Evolutionary conservation across 2,797 vertebrate genomes (phyloP), one percentile per base, ranked within the genome.

Genomic region (Bradypodion pumilum): DNA sequence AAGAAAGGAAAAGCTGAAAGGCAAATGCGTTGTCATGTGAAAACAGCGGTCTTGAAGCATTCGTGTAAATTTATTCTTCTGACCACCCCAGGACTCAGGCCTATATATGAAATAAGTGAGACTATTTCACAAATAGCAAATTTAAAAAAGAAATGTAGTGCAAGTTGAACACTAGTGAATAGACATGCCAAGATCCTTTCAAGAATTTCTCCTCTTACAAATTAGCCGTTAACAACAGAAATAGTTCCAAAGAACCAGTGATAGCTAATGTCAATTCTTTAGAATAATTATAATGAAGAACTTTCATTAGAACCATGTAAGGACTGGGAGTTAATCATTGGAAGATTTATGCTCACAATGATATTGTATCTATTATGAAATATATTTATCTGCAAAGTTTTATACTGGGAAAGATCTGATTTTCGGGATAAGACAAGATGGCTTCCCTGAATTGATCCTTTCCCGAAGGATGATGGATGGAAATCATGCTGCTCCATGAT

Each of bases 11-110:
- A 97, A 97, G 80, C 96, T 97, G 83, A 96, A 97, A 92, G 97
- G 96, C 79, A 97, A 97, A 91, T 97, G 97, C 16, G 95, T 96
- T 74, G 74, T 97, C 85, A 97, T 97, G 97, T 97, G 94, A 97
- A 89, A 3, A 46, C 42, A 83, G 7, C 10, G 9, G 0, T 0
- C 25, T 32, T 56, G 46, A 89, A 76, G 82, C 73, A 42, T 12
- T 40, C 40, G 44, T 32, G 23, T 49, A n/a, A 13, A 32, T 77
- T 81, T 40, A 40, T 25, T 62, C 75, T 13, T 52, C 29, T 79
- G 70, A 86, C 66, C 75, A 85, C 52, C 82, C 0, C 9, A 81
- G 63, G 23, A 27, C 16, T 87, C 68, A 89, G 81, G 60, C 44
- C 85, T 82, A 27, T 29, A 25, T 32, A 76, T 25, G 85, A 6